Base-by-base conservation (phyloP, 2,797 vertebrate genomes). In the Adrianichthys oophorus region DNA sequence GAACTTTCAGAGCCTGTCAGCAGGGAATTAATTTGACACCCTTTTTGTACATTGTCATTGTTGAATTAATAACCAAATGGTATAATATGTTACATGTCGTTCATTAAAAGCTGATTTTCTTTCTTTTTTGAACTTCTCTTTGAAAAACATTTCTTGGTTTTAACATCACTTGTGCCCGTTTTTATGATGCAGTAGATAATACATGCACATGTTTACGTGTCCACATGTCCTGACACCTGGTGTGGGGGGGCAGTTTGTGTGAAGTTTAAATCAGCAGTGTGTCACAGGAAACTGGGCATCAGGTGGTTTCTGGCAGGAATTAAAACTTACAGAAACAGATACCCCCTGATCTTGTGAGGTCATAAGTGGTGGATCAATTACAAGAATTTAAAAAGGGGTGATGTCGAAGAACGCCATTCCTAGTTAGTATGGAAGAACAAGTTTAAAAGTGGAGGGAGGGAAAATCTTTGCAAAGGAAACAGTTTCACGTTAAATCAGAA, bases 401-500 rank as follows among this genome's bases (percentile, higher is more conserved):
- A 51, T 80, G 59, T 72, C 40, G 43, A 62, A 65, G 71, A 80
- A 66, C 70, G 71, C 42, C 62, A 57, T 70, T 72, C 72, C 54
- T 68, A 65, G 56, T 74, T 65, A 59, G 58, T 72, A 68, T 51
- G 37, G 55, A 72, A 48, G 42, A 72, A 50, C 48, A 32, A 41
- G 62, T 77, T 57, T 40, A 70, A 64, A 48, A 74, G 69, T 66
- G 68, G 76, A 59, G 51, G 66, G 51, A 68, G 67, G 41, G 81
- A 83, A 78, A 86, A 85, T 82, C 84, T 83, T 83, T 72, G 59
- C 56, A 54, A 72, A 66, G 76, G 80, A 85, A 76, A 83, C 82
- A 72, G 77, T 86, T 90, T 81, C 80, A 0, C 7, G 54, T 85
- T 88, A 89, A 90, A 85, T 84, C 79, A 83, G 72, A 66, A 76